Percentiles rank a stretch among this genome's conserved stretches.
These are phyloP conservation scores for Channallabes apus DNA, from an alignment of 2,797 vertebrate genomes.

Conservation along the genomic window DNA sequence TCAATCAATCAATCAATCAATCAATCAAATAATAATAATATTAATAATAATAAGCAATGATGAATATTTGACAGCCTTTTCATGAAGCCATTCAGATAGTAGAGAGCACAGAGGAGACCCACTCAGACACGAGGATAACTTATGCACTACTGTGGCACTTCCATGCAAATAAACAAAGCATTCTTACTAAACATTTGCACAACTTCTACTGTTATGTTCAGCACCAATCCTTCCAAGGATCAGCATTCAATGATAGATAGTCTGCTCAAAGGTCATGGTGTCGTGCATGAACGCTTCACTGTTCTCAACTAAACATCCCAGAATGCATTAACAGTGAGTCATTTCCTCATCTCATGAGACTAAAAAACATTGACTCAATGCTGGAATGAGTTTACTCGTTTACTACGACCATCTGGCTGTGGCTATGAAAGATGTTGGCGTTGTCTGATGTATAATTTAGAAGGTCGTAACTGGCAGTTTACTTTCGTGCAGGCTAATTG, in stretches of 20 bases:
- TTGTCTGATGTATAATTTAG: neutral
- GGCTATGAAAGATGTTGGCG: slow-evolving; percentile 15
- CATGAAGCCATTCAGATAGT: neutral
- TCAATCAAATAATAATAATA: neutral
- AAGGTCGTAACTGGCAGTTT: neutral
- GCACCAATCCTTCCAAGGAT: neutral
- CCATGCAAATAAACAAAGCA: slow-evolving; percentile 6
- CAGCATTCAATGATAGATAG: neutral
- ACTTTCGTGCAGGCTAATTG: neutral
- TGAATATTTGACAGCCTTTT: neutral
- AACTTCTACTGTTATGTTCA: neutral
- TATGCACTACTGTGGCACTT: neutral
- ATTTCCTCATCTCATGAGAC: neutral
- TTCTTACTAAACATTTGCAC: neutral
- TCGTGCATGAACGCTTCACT: neutral
- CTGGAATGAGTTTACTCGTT: neutral
- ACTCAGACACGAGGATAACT: neutral
- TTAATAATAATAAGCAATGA: neutral
- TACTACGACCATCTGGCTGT: slow-evolving; percentile 17
- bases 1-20: neutral
- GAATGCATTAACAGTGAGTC: neutral
- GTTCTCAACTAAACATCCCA: neutral
- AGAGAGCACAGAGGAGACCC: neutral
- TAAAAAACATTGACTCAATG: neutral
- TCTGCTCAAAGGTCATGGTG: neutral